Base-by-base conservation (phyloP, 92 coral and sea anemone species). In the Palythoa grandis region DNA sequence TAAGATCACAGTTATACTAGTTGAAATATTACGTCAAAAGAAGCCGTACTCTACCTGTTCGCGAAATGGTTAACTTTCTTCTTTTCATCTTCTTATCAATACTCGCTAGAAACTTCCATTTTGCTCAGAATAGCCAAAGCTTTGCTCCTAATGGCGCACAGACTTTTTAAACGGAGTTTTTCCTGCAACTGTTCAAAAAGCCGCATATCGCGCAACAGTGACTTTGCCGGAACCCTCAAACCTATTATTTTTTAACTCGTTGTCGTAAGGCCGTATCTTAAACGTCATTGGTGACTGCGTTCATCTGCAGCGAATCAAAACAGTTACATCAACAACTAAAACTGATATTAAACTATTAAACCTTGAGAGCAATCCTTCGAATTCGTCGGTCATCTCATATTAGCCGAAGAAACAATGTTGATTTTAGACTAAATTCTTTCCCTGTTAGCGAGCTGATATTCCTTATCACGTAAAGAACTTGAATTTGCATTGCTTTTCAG, bases 231-330 rank as follows among this genome's bases (percentile, higher is more conserved):
- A 35, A 57, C 72, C 43, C 14, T 22, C 5, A 20, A 65, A 43
- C 12, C 9, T 48, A 43, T 43, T 43, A 43, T 43, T 43, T 43
- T 43, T 43, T 43, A 43, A 43, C 50, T 39, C n/a, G 9, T 12
- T 67, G 11, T 12, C 39, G 10, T 11, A 37, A 60, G 8, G 47
- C 48, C 57, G 52, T 47, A 66, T 67, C 75, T 63, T 74, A 80
- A 65, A 43, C 47, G 37, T 48, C 53, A 80, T 80, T 80, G 85
- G 85, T 47, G 23, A 74, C 25, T 65, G 56, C n/a, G 47, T 39
- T 80, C n/a, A 47, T 65, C 43, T 68, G 13, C 73, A 80, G 85
- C 85, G 85, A 80, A 80, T 80, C 85, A 68, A 66, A 80, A 80
- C 61, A 80, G 35, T 80, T 53, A 22, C 37, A 20, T 22, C 56